Percentiles rank a stretch among this genome's conserved stretches.
These are phyloP conservation scores for Cosmia pyralina DNA, from an alignment of 2,888 invertebrate genomes.

Conservation along the genomic window DNA sequence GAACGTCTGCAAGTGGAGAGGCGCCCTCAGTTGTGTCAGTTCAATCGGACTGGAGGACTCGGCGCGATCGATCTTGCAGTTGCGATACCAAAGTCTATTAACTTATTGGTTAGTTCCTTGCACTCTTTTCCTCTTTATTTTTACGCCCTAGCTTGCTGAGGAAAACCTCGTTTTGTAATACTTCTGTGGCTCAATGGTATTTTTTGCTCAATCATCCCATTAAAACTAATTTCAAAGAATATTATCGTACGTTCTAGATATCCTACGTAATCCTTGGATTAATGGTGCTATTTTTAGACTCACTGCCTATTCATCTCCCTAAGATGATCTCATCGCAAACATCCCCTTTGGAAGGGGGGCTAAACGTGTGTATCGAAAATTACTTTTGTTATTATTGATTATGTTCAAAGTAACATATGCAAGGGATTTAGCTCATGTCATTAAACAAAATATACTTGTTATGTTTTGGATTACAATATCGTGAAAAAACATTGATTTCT, in stretches of 20 bases:
- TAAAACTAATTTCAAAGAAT: constrained; percentile 40
- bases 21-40: constrained; percentile 3
- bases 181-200: background rate
- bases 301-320: constrained; percentile 21
- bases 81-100: constrained; percentile 45
- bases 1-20: constrained; percentile 26
- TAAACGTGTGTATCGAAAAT: constrained; percentile 28
- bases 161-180: constrained; percentile 3
- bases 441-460: constrained; percentile 17
- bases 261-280: constrained; percentile 38
- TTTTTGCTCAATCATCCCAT: constrained; percentile 9
- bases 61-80: constrained; percentile 47
- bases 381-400: constrained; percentile 34
- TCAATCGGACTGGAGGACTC: constrained; percentile 22
- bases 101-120: constrained; percentile 42
- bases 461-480: background rate
- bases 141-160: constrained; percentile 20
- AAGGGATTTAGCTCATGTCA: background rate
- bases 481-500: background rate
- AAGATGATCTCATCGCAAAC: constrained; percentile 33
- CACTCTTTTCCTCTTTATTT: constrained; percentile 19
- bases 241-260: constrained; percentile 32
- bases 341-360: constrained; percentile 29
- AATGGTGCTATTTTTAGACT: constrained; percentile 43
- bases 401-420: constrained; percentile 21